Evolutionary conservation across 1,140 invertebrate genomes (phyloP).

Genomic region (Pseudomyrmex flavicornis): DNA sequence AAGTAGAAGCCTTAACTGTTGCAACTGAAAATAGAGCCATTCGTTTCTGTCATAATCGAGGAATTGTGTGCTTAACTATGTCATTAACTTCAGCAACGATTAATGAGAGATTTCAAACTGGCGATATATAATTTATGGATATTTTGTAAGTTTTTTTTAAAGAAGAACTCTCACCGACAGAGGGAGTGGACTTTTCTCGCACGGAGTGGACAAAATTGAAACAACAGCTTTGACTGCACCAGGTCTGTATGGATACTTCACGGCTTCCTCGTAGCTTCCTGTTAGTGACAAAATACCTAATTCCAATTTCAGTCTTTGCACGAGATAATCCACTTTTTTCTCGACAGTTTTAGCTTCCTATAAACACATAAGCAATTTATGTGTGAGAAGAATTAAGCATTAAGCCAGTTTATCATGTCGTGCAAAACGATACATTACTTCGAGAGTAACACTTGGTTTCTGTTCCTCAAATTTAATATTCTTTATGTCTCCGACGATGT

Average conservation of each 20-base stretch:
- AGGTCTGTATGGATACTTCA: conserved; percentile 87
- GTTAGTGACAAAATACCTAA: conserved; percentile 80
- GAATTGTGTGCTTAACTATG: too few species aligned
- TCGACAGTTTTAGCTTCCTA: conserved; percentile 78
- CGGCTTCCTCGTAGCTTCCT: conserved; percentile 86
- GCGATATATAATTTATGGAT: too few species aligned
- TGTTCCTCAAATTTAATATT: conserved; percentile 83
- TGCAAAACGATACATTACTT: conserved; percentile 70
- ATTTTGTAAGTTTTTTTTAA: too few species aligned
- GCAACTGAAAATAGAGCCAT: conserved; percentile 78
- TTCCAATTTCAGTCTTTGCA: conserved; percentile 79
- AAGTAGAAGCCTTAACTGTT: conserved; percentile 82
- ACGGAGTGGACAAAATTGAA: conserved; percentile 81
- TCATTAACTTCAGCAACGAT: too few species aligned
- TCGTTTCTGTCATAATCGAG: not conserved
- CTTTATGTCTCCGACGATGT: conserved; percentile 86
- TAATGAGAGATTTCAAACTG: too few species aligned
- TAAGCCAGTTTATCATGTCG: not conserved
- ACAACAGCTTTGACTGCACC: conserved; percentile 87
- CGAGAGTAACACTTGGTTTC: conserved; percentile 69
- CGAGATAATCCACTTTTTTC: conserved; percentile 73
- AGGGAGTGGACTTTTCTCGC: conserved; percentile 81
- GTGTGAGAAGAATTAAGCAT: not conserved
- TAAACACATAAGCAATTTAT: not conserved
- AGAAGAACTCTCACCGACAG: conserved; percentile 78